Base-by-base conservation (phyloP, 2,113 vertebrate genomes). In the Motacilla tschutschensis region DNA sequence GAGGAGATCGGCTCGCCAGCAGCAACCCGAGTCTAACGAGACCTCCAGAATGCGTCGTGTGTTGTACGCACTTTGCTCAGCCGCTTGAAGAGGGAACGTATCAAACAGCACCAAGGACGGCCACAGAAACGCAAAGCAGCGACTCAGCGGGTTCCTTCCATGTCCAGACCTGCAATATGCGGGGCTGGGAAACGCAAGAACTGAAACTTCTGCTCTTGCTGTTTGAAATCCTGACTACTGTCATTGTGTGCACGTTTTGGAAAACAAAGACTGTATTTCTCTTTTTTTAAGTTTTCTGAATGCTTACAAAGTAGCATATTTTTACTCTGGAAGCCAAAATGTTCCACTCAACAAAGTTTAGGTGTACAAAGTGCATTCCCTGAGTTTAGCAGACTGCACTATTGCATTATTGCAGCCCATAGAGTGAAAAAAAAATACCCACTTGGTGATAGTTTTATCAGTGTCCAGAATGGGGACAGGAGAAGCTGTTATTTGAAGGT, bases 81-180 rank as follows among this genome's bases (percentile, higher is more conserved):
- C 14, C n/a, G 2, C n/a, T 22, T 14, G 18, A 15, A 50, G 17
- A 0, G 2, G 29, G 17, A 70, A 47, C 1, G 21, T 9, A 18
- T 43, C 11, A 3, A 48, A 21, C 8, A 25, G 46, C 35, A 16
- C 31, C 31, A 38, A 59, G 12, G 58, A 14, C 33, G 58, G 63
- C 43, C 47, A 11, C 50, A 81, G 63, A 90, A 75, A 90, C 3
- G 19, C 21, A 65, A 72, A 76, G 25, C 36, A 43, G 9, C 40
- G 40, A 18, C 50, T 29, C 26, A 43, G 21, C 22, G 21, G 41
- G 10, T 20, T 59, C 48, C 10, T 67, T 80, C 79, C 7, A 4
- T 63, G 35, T 38, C 25, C 25, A 38, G 55, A 50, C 12, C 21
- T 55, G 22, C 40, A 44, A 65, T 43, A 50, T 2, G n/a, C 8